Conservation (phyloP, 2,113 vertebrate genomes). For the Zapus hudsonius region DNA sequence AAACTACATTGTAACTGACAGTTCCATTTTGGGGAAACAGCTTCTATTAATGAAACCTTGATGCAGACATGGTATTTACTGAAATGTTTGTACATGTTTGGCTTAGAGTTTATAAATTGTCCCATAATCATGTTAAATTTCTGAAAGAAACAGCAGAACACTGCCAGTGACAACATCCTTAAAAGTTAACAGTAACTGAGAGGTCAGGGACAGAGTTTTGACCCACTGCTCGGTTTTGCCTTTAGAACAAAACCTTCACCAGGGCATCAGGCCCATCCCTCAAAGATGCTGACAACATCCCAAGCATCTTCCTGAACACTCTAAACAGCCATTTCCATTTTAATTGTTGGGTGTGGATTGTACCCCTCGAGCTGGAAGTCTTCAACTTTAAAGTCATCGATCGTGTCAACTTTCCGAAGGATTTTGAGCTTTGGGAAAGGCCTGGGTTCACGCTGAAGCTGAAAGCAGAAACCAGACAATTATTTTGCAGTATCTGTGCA, state of each 20-base stretch:
- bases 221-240: not conserved
- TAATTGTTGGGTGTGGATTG: slow-evolving; percentile 94
- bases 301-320: not conserved
- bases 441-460: slow-evolving; percentile 94
- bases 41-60: slow-evolving; percentile 5
- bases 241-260: slow-evolving; percentile 4
- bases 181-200: not conserved
- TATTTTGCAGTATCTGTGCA: not conserved
- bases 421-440: slow-evolving; percentile 96
- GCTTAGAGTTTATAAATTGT: not conserved
- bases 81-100: not conserved
- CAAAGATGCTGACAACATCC: not conserved
- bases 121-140: not conserved
- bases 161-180: not conserved
- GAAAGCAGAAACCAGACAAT: slow-evolving; percentile 56
- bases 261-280: not conserved
- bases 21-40: not conserved
- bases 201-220: not conserved
- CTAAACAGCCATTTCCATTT: slow-evolving; percentile 98
- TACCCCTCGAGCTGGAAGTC: slow-evolving; percentile 95
- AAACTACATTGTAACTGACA: not conserved
- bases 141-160: not conserved
- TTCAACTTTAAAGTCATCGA: slow-evolving; percentile 92
- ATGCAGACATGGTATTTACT: not conserved
- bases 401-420: slow-evolving; percentile 90